A percentile compares a stretch with the other conserved stretches of the same genome.
These are phyloP conservation scores for Sebastes hubbsi DNA, from an alignment of 2,797 vertebrate species.

Conservation along the genomic window DNA sequence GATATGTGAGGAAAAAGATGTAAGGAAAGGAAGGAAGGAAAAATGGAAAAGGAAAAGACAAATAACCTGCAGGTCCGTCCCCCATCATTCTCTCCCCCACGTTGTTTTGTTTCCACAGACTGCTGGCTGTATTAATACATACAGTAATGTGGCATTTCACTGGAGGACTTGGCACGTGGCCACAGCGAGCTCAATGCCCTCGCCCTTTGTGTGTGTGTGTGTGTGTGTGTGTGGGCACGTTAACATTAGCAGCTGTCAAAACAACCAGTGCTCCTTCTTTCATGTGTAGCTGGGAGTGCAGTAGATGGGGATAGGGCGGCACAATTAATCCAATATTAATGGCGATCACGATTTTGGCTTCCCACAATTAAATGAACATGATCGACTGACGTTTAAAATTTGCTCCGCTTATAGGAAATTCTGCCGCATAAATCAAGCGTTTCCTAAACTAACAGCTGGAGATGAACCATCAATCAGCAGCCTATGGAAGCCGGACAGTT, in stretches of 20 bases:
- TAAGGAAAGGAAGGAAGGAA: not conserved
- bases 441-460: too few species aligned
- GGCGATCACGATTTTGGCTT: too few species aligned
- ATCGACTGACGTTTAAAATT: too few species aligned
- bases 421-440: too few species aligned
- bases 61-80: slow-evolving; percentile 28
- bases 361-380: too few species aligned
- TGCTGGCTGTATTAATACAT: slow-evolving; percentile 40
- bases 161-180: slow-evolving; percentile 52
- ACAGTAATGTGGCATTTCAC: slow-evolving; percentile 65
- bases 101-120: slow-evolving; percentile 19
- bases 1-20: not conserved
- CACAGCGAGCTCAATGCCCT: slow-evolving; percentile 41
- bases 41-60: not conserved
- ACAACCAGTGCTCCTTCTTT: slow-evolving; percentile 49
- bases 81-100: not conserved
- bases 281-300: slow-evolving; percentile 29
- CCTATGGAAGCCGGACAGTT: too few species aligned
- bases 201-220: slow-evolving; percentile 27
- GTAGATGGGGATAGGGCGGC: not conserved
- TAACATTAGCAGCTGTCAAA: slow-evolving; percentile 73
- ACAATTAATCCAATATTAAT: too few species aligned
- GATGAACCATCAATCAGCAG: too few species aligned
- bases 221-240: slow-evolving; percentile 34
- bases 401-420: too few species aligned